These are phyloP conservation scores for Saimiri boliviensis DNA, from an alignment of 2,113 vertebrate genomes.

Conservation along the genomic window DNA sequence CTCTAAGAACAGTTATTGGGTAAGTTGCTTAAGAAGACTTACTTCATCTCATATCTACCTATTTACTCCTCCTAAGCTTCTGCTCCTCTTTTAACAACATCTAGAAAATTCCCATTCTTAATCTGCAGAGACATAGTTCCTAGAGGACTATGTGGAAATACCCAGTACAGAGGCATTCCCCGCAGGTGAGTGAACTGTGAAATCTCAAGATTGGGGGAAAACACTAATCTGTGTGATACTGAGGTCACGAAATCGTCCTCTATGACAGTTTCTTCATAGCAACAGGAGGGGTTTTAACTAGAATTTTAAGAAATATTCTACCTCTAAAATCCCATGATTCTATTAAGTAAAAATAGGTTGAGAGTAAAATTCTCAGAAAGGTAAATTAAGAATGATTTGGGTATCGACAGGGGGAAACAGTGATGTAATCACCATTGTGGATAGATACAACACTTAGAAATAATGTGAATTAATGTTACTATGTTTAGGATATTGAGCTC, in stretches of 20 bases:
- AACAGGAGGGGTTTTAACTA: neutral
- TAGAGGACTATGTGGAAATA: neutral
- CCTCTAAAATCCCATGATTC: neutral
- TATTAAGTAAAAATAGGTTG: neutral
- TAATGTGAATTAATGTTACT: neutral
- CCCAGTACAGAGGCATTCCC: neutral
- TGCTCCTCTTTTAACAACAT: neutral
- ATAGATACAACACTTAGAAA: neutral
- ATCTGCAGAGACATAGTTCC: neutral
- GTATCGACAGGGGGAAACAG: neutral
- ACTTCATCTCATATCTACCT: neutral
- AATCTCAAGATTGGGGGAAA: conserved; percentile 27
- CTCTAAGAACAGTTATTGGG: neutral
- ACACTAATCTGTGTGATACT: neutral
- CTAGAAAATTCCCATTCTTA: neutral
- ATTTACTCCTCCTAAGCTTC: neutral
- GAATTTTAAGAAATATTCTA: neutral
- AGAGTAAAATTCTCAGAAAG: neutral
- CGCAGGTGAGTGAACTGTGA: conserved; percentile 2
- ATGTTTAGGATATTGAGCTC: neutral
- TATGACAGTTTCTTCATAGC: neutral
- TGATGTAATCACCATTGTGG: neutral
- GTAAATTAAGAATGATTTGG: neutral
- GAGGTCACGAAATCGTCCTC: neutral
- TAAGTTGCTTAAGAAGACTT: neutral